phyloP scores from a whole-genome alignment of 2,888 invertebrate species.

The Cecidostiba fungosa region DNA sequence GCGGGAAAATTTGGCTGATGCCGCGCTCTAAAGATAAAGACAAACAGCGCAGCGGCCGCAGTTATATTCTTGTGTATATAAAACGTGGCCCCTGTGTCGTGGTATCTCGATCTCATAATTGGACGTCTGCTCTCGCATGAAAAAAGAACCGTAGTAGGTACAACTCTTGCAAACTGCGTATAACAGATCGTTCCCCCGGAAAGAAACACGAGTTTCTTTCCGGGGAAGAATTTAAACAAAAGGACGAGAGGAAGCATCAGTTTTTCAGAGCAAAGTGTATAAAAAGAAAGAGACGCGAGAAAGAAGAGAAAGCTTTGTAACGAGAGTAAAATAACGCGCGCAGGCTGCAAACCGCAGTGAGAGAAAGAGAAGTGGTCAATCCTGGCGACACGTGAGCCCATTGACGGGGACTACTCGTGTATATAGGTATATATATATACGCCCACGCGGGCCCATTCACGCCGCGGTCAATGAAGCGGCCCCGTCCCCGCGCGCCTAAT shows the following conservation, averaged over 20 bases:
- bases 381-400: conserved; percentile 2
- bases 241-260: not conserved
- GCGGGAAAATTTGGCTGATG: not conserved
- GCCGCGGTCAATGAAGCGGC: conserved; percentile 55
- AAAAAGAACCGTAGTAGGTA: not conserved
- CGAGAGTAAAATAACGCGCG: conserved; percentile 13
- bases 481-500: conserved; percentile 51
- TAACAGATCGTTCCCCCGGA: not conserved
- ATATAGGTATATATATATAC: conserved; percentile 27
- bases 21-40: conserved; percentile 10
- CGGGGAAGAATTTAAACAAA: not conserved
- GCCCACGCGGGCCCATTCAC: conserved; percentile 52
- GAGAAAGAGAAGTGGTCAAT: conserved; percentile 7
- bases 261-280: not conserved
- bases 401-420: conserved; percentile 11
- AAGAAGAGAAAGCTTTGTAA: not conserved
- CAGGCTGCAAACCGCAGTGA: not conserved
- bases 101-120: conserved; percentile 31
- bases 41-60: not conserved
- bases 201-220: not conserved
- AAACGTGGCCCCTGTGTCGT: not conserved
- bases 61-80: not conserved
- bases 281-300: not conserved
- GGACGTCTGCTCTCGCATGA: not conserved
- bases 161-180: not conserved